Percentiles rank a stretch among this genome's conserved stretches.
Conservation (phyloP, 1,140 invertebrate species). For the Drosophila aff. region DNA sequence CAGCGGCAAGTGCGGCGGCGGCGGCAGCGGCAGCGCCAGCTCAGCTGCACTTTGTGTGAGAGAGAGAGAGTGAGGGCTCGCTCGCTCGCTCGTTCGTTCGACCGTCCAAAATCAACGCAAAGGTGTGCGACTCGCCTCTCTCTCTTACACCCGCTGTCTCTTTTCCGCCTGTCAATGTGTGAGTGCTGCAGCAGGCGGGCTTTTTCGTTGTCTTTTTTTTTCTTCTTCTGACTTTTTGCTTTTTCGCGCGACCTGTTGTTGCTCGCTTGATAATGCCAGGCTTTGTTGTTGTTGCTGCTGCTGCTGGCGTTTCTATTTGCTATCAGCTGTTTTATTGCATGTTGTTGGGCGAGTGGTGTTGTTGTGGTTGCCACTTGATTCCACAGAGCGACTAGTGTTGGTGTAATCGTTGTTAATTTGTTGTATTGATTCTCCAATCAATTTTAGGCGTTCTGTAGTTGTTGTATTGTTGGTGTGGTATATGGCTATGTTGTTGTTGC, state of each 20-base stretch:
- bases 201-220: conserved; percentile 47
- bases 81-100: conserved; percentile 34
- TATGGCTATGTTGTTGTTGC: background rate
- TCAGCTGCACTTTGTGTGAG: conserved; percentile 81
- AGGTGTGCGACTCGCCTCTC: conserved; percentile 74
- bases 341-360: conserved; percentile 55
- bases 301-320: conserved; percentile 58
- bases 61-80: conserved; percentile 48
- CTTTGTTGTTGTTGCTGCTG: conserved; percentile 53
- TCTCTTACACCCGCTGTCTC: conserved; percentile 29
- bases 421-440: conserved; percentile 3
- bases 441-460: background rate
- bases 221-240: conserved; percentile 16
- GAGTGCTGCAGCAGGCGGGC: conserved; percentile 77
- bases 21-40: conserved; percentile 52
- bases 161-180: conserved; percentile 26
- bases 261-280: conserved; percentile 77
- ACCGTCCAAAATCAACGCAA: conserved; percentile 81
- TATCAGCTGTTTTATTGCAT: conserved; percentile 83
- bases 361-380: conserved; percentile 56
- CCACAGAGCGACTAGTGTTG: conserved; percentile 4
- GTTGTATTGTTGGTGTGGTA: background rate
- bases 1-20: conserved; percentile 69
- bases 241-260: conserved; percentile 78
- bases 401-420: conserved; percentile 14